Evolutionary conservation across 2,888 invertebrate species (phyloP).

Genomic region (Lasioglossum leucozonium): DNA sequence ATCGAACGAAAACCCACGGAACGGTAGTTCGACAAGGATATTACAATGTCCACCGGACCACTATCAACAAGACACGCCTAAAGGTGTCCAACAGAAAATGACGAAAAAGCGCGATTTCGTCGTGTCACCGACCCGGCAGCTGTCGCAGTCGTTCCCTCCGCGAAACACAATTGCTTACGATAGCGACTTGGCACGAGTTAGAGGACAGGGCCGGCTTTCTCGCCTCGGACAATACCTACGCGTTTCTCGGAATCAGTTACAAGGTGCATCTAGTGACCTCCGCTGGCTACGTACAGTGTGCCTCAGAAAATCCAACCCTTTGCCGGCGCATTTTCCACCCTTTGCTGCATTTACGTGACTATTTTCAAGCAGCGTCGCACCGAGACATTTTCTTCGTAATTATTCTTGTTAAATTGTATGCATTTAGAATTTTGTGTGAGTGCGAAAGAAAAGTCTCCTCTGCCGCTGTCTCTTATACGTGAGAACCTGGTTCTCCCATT

Average conservation of each 20-base stretch:
- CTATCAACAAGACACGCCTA: constrained; percentile 49
- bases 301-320: background rate
- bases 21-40: constrained; percentile 58
- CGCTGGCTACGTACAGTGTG: background rate
- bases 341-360: no score
- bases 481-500: no score
- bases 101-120: constrained; percentile 56
- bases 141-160: constrained; percentile 44
- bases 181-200: constrained; percentile 32
- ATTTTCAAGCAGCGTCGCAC: no score
- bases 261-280: constrained; percentile 63
- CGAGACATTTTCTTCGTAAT: no score
- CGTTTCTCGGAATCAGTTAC: constrained; percentile 78
- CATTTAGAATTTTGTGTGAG: no score
- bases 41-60: constrained; percentile 56
- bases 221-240: constrained; percentile 77
- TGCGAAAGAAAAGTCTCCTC: no score
- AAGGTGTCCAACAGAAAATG: constrained; percentile 41
- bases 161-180: constrained; percentile 60
- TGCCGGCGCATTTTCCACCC: background rate
- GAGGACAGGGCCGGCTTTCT: constrained; percentile 12
- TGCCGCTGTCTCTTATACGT: no score
- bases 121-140: constrained; percentile 49
- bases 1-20: constrained; percentile 55
- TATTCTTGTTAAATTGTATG: no score